Base-by-base conservation (phyloP, 2,113 vertebrate species). In the Ophthalmolycus amberensis region DNA sequence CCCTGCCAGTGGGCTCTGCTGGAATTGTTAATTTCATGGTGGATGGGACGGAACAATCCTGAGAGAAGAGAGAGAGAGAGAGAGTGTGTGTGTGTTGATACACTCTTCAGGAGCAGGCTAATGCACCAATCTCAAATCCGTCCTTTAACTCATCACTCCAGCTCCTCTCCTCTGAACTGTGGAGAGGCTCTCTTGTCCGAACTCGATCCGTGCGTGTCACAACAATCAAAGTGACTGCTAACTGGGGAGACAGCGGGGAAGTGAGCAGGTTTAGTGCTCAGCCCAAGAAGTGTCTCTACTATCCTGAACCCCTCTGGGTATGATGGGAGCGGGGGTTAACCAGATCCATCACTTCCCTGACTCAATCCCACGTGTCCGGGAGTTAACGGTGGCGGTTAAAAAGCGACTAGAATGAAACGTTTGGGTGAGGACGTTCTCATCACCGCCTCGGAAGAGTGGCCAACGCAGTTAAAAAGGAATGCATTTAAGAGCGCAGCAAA, bases 21-120 rank as follows among this genome's bases (percentile, higher is more conserved):
- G 91, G 90, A 90, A 92, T 89, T 89, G 90, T 91, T 93, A 84
- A 93, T 91, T 93, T 93, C 91, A 92, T 89, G 83, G 91, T 88
- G 85, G 50, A 91, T 87, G 77, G 86, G 89, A 84, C 63, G 62
- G 86, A 90, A 88, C 85, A 91, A 89, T 85, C 82, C 80, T 37
- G 71, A 77, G 69, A 85, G 75, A 56, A 56, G 79, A 59, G 65
- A 25, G 72, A 63, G 65, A 77, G 50, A 10, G 65, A 22, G 75
- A 56, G 85, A 2, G 48, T 52, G 50, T 54, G 54, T 25, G 71
- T 37, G 76, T 79, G 85, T 80, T 80, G 87, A 89, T 89, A 60
- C 58, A 80, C 73, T 75, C 78, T 79, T 88, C 71, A 80, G 82
- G 79, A 89, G 86, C 44, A 27, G 16, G 86, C 87, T 85, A 90